Conservation (phyloP, 2,888 invertebrate species). For the Panopea generosa region DNA sequence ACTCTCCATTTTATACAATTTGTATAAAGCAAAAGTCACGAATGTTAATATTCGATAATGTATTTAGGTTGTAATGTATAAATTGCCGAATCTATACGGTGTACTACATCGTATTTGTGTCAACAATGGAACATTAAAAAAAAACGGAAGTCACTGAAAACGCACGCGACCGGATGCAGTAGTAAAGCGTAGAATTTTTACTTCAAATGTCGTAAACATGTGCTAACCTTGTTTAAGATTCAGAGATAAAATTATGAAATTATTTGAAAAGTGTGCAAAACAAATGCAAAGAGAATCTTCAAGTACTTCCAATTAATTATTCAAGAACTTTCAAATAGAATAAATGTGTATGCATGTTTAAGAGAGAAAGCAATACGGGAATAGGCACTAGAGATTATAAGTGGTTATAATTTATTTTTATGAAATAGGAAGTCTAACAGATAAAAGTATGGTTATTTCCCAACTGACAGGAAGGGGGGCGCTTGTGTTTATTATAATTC, state of each 20-base stretch:
- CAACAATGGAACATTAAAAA: too few relatives aligned
- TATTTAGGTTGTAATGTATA: too few relatives aligned
- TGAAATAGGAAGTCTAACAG: conserved; percentile 55
- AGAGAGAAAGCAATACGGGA: too few relatives aligned
- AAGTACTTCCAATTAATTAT: conserved; percentile 54
- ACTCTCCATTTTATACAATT: too few relatives aligned
- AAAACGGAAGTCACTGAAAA: too few relatives aligned
- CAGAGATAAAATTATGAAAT: conserved; percentile 48
- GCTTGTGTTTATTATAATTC: not conserved
- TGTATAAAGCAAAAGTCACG: too few relatives aligned
- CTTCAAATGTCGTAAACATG: conserved; percentile 49
- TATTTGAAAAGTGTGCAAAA: conserved; percentile 50
- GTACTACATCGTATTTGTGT: too few relatives aligned
- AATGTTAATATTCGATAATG: too few relatives aligned
- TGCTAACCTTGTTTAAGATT: conserved; percentile 37
- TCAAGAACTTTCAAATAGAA: conserved; percentile 58
- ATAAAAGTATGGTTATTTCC: conserved; percentile 24
- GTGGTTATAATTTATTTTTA: conserved; percentile 57
- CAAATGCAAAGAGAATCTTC: conserved; percentile 45
- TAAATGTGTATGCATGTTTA: conserved; percentile 45
- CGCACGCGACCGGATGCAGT: conserved; percentile 44
- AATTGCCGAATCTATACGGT: too few relatives aligned
- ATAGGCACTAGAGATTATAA: conserved; percentile 18
- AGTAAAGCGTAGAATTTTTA: conserved; percentile 41
- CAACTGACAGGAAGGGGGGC: conserved; percentile 10